Percentiles rank a stretch among this genome's conserved stretches.
Evolutionary conservation across 2,888 invertebrate genomes (phyloP).

Genomic region (Protophormia terraenovae): DNA sequence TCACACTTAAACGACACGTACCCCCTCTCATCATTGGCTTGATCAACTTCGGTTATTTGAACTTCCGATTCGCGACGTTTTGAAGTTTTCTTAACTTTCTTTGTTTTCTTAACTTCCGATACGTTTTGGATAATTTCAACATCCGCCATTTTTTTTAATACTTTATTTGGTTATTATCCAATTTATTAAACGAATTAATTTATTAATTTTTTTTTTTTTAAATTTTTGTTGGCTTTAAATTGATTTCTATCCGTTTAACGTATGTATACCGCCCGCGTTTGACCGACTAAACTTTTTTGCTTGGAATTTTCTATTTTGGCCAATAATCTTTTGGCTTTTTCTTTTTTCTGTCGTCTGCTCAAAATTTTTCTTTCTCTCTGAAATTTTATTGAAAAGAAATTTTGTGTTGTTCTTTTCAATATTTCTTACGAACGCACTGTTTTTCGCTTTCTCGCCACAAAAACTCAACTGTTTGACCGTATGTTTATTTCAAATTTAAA

Average conservation of each 20-base stretch:
- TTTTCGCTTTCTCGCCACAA: slow-evolving; percentile 50
- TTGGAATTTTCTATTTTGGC: slow-evolving; percentile 66
- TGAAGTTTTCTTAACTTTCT: slow-evolving; percentile 94
- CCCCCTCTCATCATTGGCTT: slow-evolving; percentile 86
- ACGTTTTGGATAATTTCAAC: slow-evolving; percentile 94
- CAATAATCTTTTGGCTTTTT: slow-evolving; percentile 40
- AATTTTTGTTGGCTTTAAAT: not conserved
- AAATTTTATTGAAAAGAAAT: not conserved
- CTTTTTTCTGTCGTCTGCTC: slow-evolving; percentile 10
- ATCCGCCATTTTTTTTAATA: slow-evolving; percentile 88
- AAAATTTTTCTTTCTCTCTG: slow-evolving; percentile 17
- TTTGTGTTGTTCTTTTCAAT: not conserved
- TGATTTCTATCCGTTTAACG: slow-evolving; percentile 62
- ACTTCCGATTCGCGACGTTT: slow-evolving; percentile 91
- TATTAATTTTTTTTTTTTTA: not conserved
- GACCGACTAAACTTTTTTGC: slow-evolving; percentile 78
- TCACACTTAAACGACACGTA: slow-evolving; percentile 86
- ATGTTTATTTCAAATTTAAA: slow-evolving; percentile 60
- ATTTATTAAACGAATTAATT: slow-evolving; percentile 19
- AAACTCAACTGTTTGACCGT: slow-evolving; percentile 59
- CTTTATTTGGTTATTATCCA: slow-evolving; percentile 4
- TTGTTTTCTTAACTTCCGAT: slow-evolving; percentile 91
- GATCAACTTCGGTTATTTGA: slow-evolving; percentile 90
- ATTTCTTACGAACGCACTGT: slow-evolving; percentile 35
- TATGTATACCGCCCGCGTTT: slow-evolving; percentile 73